Conservation (phyloP, 2,113 vertebrate species). For the Cyanoramphus novaezelandiae region DNA sequence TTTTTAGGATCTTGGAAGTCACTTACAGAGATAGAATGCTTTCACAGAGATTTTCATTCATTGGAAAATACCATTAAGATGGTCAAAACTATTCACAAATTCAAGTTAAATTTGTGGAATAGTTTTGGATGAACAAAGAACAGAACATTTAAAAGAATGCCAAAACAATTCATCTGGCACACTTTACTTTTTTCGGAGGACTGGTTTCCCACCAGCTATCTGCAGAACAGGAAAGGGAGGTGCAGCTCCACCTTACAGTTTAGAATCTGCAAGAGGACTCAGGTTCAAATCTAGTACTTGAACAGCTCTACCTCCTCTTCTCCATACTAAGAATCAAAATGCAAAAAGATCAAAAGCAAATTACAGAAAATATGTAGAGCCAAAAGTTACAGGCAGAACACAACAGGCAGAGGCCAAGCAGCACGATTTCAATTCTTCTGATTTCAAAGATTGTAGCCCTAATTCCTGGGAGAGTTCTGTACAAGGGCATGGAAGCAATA, state of each 20-base stretch:
- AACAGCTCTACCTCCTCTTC: neutral
- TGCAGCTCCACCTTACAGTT: neutral
- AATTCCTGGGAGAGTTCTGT: neutral
- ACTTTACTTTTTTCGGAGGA: neutral
- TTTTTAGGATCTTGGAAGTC: neutral
- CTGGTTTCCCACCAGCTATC: neutral
- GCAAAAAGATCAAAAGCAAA: neutral
- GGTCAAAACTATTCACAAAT: neutral
- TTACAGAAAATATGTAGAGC: fast-evolving
- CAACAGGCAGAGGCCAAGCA: neutral
- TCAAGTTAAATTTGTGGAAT: neutral
- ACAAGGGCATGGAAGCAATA: neutral
- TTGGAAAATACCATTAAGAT: neutral
- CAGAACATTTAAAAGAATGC: neutral
- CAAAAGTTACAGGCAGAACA: neutral
- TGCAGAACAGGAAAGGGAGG: neutral
- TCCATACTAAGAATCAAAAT: neutral
- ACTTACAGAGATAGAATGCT: neutral
- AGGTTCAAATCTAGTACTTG: neutral
- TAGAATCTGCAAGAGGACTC: neutral
- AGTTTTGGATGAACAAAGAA: neutral
- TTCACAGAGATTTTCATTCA: neutral
- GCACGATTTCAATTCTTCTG: neutral
- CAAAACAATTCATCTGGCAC: neutral
- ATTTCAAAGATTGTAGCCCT: neutral